phyloP scores from a whole-genome alignment of 2,888 invertebrate genomes.

The Callosobruchus maculatus region DNA sequence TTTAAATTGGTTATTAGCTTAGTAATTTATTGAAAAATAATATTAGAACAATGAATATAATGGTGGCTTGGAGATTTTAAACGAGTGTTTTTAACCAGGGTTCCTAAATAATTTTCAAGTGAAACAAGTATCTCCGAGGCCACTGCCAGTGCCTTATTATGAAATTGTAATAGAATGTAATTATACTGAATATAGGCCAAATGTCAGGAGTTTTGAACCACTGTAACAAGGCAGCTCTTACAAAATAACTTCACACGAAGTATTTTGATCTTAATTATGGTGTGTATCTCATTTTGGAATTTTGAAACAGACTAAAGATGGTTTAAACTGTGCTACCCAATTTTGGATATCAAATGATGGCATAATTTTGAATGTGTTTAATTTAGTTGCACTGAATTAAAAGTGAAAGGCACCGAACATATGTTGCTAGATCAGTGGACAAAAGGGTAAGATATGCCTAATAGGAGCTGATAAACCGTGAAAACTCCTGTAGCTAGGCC shows the following conservation, averaged over 20 bases:
- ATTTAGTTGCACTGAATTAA: too few species aligned
- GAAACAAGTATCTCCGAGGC: neutral
- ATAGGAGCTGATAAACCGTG: neutral
- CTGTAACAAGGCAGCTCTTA: too few species aligned
- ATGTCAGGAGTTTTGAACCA: neutral
- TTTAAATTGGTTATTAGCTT: neutral
- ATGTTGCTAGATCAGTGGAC: too few species aligned
- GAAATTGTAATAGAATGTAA: neutral
- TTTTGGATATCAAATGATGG: too few species aligned
- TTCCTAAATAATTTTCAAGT: neutral
- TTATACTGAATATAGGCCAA: neutral
- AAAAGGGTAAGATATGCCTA: too few species aligned
- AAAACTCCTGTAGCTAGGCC: neutral
- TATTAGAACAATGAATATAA: neutral
- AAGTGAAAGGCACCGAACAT: too few species aligned
- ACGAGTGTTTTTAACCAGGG: neutral
- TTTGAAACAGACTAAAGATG: too few species aligned
- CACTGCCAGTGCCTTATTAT: neutral
- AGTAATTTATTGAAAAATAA: neutral
- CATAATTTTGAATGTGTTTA: too few species aligned
- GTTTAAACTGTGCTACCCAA: too few species aligned
- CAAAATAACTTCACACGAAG: too few species aligned
- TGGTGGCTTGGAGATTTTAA: neutral
- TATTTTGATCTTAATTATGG: too few species aligned
- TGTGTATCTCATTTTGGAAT: too few species aligned